These are phyloP conservation scores for Caretta caretta DNA, from an alignment of 2,113 vertebrate species.

Conservation along the genomic window DNA sequence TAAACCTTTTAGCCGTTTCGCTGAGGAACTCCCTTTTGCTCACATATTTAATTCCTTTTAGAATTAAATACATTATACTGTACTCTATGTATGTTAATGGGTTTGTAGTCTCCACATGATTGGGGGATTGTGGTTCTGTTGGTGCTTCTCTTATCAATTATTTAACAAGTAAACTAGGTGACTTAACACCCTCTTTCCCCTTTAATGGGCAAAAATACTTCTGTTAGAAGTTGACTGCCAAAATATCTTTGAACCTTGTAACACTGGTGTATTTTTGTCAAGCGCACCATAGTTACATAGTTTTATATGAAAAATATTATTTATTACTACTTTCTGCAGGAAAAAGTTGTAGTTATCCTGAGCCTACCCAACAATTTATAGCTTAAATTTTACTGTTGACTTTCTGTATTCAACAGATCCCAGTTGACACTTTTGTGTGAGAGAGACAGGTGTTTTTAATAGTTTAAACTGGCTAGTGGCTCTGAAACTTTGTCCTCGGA, in stretches of 20 bases:
- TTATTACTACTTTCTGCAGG: background rate
- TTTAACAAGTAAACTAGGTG: background rate
- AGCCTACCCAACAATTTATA: background rate
- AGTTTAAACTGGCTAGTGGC: background rate
- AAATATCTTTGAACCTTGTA: background rate
- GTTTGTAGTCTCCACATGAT: background rate
- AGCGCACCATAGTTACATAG: background rate
- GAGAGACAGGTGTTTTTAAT: background rate
- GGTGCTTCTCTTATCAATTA: background rate
- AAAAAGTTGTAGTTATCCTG: background rate
- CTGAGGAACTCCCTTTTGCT: background rate
- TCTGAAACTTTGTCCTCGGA: background rate
- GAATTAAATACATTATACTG: background rate
- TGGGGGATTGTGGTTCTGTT: background rate
- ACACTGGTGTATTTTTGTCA: background rate
- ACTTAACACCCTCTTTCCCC: background rate
- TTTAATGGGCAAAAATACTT: background rate
- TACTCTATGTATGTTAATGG: accelerated
- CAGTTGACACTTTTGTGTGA: background rate
- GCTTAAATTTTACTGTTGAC: background rate
- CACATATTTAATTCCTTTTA: background rate
- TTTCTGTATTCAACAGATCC: background rate
- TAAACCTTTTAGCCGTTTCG: background rate
- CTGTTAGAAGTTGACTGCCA: background rate
- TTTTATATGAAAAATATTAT: background rate